Base-by-base conservation (phyloP, 1,140 invertebrate genomes). In the Plectrocnemia conspersa region DNA sequence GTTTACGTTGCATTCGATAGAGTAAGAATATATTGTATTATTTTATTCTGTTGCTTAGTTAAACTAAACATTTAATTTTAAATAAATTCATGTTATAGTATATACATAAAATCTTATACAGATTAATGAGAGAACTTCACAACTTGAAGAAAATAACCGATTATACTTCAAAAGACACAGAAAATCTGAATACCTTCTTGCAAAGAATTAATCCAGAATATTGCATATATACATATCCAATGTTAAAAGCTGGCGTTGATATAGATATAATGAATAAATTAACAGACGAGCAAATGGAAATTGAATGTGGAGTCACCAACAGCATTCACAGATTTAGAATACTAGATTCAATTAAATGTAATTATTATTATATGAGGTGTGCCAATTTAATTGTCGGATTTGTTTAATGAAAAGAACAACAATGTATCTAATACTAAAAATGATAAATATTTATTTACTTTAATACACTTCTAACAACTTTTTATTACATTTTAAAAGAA, bases 91-190 rank as follows among this genome's bases (percentile, higher is more conserved):
- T n/a, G n/a, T n/a, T n/a, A n/a, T n/a, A n/a, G n/a, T n/a, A n/a
- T n/a, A n/a, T n/a, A n/a, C n/a, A n/a, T n/a, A n/a, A n/a, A 50
- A 55, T 54, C 58, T 56, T 58, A 73, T 69, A 52, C 65, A 88
- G 88, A 68, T 99, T 99, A 74, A 86, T 92, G 32, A 75, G 97
- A 64, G 96, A 98, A 72, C 73, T 99, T 46, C 89, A 91, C 67
- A 91, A 90, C 64, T 74, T 99, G 49, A 98, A 99, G 71, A 89
- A 91, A 68, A 91, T 97, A 80, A 91, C 97, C 4, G 96, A 99
- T 69, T 99, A 99, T 68, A 92, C 91, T 23, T 96, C 92, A 29
- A 85, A 89, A 64, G 97, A 99, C 66, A 82, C 88, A 1, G 87
- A 89, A 0, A 91, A 90, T 66, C 77, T 99, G 40, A 94, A 97